Conservation (phyloP, 1,140 invertebrate species). For the Leucophenga varia region DNA sequence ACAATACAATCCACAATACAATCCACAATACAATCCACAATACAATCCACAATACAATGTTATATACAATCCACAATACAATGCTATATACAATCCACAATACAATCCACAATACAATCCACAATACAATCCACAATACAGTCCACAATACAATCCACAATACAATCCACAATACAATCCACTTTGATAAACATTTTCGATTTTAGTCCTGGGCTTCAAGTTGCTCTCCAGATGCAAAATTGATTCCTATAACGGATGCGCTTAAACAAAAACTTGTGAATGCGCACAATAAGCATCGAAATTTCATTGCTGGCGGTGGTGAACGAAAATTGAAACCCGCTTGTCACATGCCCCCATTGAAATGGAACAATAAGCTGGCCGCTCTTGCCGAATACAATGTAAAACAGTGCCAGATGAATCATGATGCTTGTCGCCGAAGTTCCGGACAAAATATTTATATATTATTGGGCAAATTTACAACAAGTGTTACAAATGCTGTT, state of each 20-base stretch:
- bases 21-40: too few species aligned
- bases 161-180: too few species aligned
- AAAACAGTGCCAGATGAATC: conserved; percentile 33
- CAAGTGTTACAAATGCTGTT: too few species aligned
- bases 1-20: too few species aligned
- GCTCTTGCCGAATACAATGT: conserved; percentile 39
- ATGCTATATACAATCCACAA: too few species aligned
- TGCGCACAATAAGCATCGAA: conserved; percentile 30
- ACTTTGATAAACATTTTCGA: too few species aligned
- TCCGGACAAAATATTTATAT: conserved; percentile 49
- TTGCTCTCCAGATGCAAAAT: conserved; percentile 27
- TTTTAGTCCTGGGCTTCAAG: conserved; percentile 19
- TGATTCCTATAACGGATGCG: conserved; percentile 13
- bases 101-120: too few species aligned
- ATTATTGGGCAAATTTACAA: too few species aligned
- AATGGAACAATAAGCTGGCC: conserved; percentile 46
- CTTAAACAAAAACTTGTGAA: conserved; percentile 27
- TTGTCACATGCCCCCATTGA: conserved; percentile 44
- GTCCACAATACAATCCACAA: too few species aligned
- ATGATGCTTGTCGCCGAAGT: conserved; percentile 45
- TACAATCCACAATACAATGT: too few species aligned
- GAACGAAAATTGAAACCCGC: conserved; percentile 26
- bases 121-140: too few species aligned
- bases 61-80: too few species aligned
- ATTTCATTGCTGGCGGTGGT: conserved; percentile 32